These are phyloP conservation scores for Scaeva pyrastri DNA, from an alignment of 2,888 invertebrate species.

Conservation along the genomic window DNA sequence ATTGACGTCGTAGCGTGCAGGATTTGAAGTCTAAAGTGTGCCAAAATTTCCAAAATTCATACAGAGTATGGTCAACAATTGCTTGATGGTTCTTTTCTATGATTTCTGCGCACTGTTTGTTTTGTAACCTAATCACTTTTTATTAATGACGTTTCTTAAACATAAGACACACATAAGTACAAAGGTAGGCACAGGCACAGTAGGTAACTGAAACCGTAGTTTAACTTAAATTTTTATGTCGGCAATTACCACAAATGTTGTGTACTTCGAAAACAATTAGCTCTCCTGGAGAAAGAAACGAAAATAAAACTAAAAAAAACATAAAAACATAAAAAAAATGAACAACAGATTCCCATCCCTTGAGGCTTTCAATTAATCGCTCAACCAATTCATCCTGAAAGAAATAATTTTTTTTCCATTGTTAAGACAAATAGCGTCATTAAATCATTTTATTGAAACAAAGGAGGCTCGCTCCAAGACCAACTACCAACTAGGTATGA, in stretches of 20 bases:
- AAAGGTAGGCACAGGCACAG: too few species aligned
- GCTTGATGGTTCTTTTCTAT: too few species aligned
- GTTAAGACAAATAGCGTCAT: conserved; percentile 67
- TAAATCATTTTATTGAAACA: conserved; percentile 69
- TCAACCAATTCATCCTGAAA: conserved; percentile 60
- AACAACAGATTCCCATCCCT: conserved; percentile 31
- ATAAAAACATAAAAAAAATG: too few species aligned
- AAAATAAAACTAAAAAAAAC: conserved; percentile 3
- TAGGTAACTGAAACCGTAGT: not conserved
- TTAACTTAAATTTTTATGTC: conserved; percentile 37
- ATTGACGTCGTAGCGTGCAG: too few species aligned
- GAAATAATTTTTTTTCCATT: conserved; percentile 31
- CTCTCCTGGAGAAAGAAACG: conserved; percentile 4
- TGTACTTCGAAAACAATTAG: conserved; percentile 40
- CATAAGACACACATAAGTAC: too few species aligned
- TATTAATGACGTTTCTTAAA: too few species aligned
- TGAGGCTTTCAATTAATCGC: conserved; percentile 56
- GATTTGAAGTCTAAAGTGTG: too few species aligned
- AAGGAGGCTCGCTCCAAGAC: conserved; percentile 36
- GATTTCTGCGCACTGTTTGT: too few species aligned
- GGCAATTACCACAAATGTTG: conserved; percentile 35
- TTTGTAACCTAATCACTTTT: too few species aligned
- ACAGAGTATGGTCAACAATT: too few species aligned
- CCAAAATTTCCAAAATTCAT: too few species aligned
- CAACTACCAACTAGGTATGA: conserved; percentile 38